Evolutionary conservation across 2,113 vertebrate species (phyloP).

Genomic region (Scomber colias): DNA sequence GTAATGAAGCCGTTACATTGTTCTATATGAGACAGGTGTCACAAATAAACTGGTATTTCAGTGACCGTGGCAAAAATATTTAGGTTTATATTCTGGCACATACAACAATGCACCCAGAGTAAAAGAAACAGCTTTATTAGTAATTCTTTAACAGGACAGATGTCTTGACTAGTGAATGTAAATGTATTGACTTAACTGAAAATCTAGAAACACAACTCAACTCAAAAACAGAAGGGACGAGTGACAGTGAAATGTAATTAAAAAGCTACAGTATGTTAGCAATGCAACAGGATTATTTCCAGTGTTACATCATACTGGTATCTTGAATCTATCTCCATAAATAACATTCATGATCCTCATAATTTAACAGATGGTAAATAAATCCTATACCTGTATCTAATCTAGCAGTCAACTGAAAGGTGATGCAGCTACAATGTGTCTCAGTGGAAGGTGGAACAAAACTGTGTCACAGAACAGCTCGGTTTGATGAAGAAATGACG

Average conservation of each 20-base stretch:
- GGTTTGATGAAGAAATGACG: background rate
- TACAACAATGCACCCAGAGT: background rate
- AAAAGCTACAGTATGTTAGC: background rate
- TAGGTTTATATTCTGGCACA: background rate
- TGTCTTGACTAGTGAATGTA: background rate
- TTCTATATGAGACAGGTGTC: background rate
- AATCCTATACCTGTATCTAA: background rate
- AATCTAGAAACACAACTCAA: background rate
- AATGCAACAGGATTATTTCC: constrained; percentile 17
- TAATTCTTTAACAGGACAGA: background rate
- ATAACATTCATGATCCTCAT: constrained; percentile 24
- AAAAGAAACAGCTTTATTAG: constrained; percentile 45
- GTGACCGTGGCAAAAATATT: too few relatives aligned
- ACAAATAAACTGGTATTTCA: background rate
- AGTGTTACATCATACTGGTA: constrained; percentile 16
- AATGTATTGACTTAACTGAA: background rate
- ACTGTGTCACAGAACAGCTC: background rate
- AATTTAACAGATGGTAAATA: constrained; percentile 14
- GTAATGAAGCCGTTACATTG: background rate
- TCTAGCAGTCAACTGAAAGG: background rate
- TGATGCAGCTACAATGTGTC: background rate
- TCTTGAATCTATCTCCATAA: constrained; percentile 21
- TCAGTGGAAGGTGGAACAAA: background rate
- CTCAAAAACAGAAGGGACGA: background rate
- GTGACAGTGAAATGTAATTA: constrained; percentile 2